Percentiles rank a stretch among this genome's conserved stretches.
These are phyloP conservation scores for Listrodromus nycthemerus DNA, from an alignment of 2,888 invertebrate genomes.

Conservation along the genomic window DNA sequence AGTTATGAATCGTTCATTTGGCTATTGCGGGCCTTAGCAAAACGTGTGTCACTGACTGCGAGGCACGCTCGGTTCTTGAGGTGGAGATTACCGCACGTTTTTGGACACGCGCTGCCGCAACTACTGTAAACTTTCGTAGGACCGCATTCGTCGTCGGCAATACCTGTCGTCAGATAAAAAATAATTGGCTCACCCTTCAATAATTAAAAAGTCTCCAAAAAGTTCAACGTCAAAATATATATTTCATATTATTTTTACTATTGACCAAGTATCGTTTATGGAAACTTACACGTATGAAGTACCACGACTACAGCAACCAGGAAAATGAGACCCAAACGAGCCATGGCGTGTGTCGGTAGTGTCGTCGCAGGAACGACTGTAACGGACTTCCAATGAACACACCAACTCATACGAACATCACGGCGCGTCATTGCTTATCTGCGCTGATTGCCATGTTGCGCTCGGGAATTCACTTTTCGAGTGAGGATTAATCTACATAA, in stretches of 20 bases:
- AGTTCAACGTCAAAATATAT: neutral
- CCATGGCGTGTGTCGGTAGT: neutral
- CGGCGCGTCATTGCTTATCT: neutral
- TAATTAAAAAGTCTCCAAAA: neutral
- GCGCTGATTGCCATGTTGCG: neutral
- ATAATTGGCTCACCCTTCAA: neutral
- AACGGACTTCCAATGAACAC: neutral
- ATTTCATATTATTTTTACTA: neutral
- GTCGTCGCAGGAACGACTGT: neutral
- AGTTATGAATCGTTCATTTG: neutral
- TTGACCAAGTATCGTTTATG: neutral
- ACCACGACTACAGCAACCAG: neutral
- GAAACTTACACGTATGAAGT: neutral
- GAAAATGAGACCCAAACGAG: neutral
- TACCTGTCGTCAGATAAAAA: neutral
- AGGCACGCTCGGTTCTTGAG: neutral
- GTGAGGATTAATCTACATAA: neutral
- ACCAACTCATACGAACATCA: neutral
- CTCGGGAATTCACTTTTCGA: neutral
- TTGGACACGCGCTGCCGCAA: neutral
- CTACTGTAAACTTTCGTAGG: neutral
- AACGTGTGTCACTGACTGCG: neutral
- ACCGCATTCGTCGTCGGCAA: neutral
- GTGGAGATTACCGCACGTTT: neutral
- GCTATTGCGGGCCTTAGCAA: neutral